phyloP scores from a whole-genome alignment of 2,113 vertebrate genomes.

The Poeciliopsis retropinna region DNA sequence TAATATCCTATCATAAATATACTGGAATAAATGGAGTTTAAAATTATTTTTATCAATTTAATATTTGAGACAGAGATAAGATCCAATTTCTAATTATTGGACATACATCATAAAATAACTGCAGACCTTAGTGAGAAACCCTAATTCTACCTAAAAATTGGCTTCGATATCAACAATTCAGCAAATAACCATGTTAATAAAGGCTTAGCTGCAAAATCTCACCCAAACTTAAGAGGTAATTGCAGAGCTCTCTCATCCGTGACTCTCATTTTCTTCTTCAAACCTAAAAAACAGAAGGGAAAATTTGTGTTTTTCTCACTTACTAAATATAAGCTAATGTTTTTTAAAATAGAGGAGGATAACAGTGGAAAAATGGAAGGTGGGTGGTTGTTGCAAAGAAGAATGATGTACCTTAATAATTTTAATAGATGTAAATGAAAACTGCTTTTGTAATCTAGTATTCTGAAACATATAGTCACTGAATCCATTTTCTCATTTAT shows the following conservation, averaged over 20 bases:
- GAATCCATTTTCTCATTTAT: neutral
- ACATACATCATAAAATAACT: too few relatives aligned
- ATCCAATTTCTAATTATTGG: too few relatives aligned
- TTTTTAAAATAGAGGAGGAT: too few relatives aligned
- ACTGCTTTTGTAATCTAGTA: neutral
- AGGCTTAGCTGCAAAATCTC: constrained; percentile 51
- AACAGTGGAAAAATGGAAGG: too few relatives aligned
- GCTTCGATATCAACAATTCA: constrained; percentile 30
- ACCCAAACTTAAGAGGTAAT: constrained; percentile 92
- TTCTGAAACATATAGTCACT: neutral
- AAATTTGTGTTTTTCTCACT: constrained; percentile 17
- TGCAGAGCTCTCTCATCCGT: constrained; percentile 88
- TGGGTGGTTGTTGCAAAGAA: too few relatives aligned
- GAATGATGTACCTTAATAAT: neutral
- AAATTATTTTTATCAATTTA: too few relatives aligned
- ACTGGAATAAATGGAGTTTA: too few relatives aligned
- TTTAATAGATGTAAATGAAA: neutral
- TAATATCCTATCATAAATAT: too few relatives aligned
- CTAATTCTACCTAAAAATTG: constrained; percentile 36
- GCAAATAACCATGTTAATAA: constrained; percentile 12
- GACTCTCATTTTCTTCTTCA: constrained; percentile 87
- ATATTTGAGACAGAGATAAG: too few relatives aligned
- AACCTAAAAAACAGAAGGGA: constrained; percentile 68
- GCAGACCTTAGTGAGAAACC: constrained; percentile 16
- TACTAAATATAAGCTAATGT: neutral